Conservation (phyloP, 2,888 invertebrate species). For the Liopterus haemorrhoidalis region DNA sequence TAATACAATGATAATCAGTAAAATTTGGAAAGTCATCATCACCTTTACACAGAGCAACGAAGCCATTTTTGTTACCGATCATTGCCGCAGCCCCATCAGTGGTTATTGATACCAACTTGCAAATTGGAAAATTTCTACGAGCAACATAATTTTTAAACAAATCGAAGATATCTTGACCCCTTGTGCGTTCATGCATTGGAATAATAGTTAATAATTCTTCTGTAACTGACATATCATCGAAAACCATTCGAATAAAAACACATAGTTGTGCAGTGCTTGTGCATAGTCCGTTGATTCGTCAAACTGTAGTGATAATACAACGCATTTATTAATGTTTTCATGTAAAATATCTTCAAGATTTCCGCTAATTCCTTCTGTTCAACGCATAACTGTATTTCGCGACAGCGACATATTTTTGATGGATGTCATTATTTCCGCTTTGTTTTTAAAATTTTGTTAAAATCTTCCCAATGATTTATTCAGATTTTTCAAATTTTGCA, state of each 20-base stretch:
- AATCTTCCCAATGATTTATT: conserved; percentile 23
- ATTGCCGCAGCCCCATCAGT: conserved; percentile 30
- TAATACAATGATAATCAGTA: no score
- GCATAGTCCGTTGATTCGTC: conserved; percentile 14
- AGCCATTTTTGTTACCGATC: conserved; percentile 24
- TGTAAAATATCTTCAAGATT: conserved; percentile 19
- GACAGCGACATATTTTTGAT: conserved; percentile 8
- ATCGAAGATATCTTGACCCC: conserved; percentile 29
- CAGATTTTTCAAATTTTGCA: no score
- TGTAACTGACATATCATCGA: conserved; percentile 27
- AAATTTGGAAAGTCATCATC: conserved; percentile 18
- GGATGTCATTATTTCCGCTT: conserved; percentile 7
- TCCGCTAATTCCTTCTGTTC: conserved; percentile 7
- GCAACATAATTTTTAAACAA: conserved; percentile 22
- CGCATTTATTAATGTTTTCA: conserved; percentile 23
- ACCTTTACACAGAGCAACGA: conserved; percentile 17
- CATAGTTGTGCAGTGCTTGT: conserved; percentile 23
- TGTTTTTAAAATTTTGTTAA: conserved; percentile 18
- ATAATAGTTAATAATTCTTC: conserved; percentile 27
- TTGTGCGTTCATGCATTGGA: conserved; percentile 27
- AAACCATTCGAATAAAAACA: conserved; percentile 26
- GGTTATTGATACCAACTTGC: conserved; percentile 27
- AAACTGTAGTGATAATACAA: conserved; percentile 24
- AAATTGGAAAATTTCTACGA: conserved; percentile 25
- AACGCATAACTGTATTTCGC: conserved; percentile 12